Percentiles rank a stretch among this genome's conserved stretches.
Evolutionary conservation across 2,113 vertebrate species (phyloP).

Genomic region (Tupaia chinensis): DNA sequence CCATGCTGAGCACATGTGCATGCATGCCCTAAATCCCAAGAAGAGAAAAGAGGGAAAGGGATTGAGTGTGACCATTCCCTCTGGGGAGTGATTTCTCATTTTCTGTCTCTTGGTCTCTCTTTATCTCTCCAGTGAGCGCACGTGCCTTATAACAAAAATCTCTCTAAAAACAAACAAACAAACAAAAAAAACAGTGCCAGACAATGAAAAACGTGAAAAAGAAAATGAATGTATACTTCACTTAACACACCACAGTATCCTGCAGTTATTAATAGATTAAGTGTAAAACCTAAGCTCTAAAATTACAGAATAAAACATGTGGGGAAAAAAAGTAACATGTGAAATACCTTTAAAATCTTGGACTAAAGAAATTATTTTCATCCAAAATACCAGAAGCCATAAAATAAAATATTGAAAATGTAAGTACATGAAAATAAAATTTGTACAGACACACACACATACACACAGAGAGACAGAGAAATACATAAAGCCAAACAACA

Average conservation of each 20-base stretch:
- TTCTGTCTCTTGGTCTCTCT: too few relatives aligned
- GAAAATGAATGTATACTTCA: neutral
- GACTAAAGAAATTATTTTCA: neutral
- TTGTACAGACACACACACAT: neutral
- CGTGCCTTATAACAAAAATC: too few relatives aligned
- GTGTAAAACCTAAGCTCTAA: neutral
- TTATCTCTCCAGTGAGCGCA: too few relatives aligned
- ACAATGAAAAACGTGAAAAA: neutral
- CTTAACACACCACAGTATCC: neutral
- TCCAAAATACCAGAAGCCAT: neutral
- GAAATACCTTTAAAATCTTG: neutral
- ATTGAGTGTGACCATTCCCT: too few relatives aligned
- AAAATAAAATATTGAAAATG: constrained; percentile 19
- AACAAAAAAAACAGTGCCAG: neutral
- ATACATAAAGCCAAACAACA: neutral
- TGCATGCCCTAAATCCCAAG: too few relatives aligned
- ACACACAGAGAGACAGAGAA: neutral
- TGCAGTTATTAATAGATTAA: constrained; percentile 28
- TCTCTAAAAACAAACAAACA: too few relatives aligned
- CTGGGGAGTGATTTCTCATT: too few relatives aligned
- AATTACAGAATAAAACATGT: neutral
- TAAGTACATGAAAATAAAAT: neutral
- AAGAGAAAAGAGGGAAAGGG: too few relatives aligned
- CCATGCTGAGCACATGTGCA: too few relatives aligned
- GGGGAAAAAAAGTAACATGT: neutral